Evolutionary conservation across 2,888 invertebrate genomes (phyloP), one percentile per base, ranked within the genome.

Genomic region (Tetheella fluctuosa): DNA sequence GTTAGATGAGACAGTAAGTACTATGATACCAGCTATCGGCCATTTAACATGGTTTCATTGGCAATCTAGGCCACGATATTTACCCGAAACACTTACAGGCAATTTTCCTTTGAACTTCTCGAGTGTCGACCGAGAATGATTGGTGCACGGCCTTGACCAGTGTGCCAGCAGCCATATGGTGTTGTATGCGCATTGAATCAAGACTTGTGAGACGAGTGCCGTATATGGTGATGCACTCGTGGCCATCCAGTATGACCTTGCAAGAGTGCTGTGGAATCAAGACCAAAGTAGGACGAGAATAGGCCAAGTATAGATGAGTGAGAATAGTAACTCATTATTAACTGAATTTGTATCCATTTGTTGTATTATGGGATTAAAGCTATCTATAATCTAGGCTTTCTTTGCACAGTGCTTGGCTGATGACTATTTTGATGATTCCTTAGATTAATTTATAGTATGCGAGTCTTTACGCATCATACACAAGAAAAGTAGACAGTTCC

Each of bases 131-230:
- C 68, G 74, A 77, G 76, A 76, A 72, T 70, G 70, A 68, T 59
- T 64, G 74, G 70, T 64, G 64, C 39, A 39, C 74, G 82, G 76
- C 89, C 89, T 88, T 89, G 89, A 89, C 88, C 85, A 73, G 77
- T 60, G 68, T 64, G 59, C 68, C 64, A 62, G 76, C 64, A 62
- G 77, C 83, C 87, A 86, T 88, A 87, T 88, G 86, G 86, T 71
- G 72, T 57, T 52, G 67, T 70, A 66, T 76, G 72, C 69, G 72
- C 76, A 77, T 82, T 78, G 77, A 76, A 71, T 79, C 78, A 79
- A 70, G 73, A 73, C 77, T 78, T 72, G 77, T 74, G 71, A 76
- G 73, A 77, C 79, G 68, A 75, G 71, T 77, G 64, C 85, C 85
- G 60, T 86, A 85, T 73, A 86, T 77, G 86, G 85, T 61, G 67